A percentile compares a stretch with the other conserved stretches of the same genome.
phyloP scores from a whole-genome alignment of 2,888 invertebrate species.

The Acanthoscelides obtectus region DNA sequence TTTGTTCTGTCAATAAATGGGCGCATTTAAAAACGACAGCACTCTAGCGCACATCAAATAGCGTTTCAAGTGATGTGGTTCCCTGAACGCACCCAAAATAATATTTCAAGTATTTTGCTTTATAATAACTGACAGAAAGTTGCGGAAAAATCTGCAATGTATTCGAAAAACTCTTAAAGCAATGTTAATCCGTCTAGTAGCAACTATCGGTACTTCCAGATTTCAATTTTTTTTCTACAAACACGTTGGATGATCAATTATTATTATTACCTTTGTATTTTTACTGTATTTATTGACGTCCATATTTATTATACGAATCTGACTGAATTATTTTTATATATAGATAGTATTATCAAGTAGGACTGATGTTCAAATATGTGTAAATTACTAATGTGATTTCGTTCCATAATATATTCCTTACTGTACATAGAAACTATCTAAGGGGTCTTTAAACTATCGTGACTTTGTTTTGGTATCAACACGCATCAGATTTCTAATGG shows the following conservation, averaged over 20 bases:
- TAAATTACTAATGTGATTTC: slow-evolving; percentile 19
- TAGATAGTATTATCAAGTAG: slow-evolving; percentile 13
- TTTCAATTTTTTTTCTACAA: background rate
- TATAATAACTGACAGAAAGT: background rate
- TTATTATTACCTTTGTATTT: slow-evolving; percentile 9
- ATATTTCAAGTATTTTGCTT: too few relatives aligned
- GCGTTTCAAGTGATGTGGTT: too few relatives aligned
- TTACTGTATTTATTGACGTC: slow-evolving; percentile 34
- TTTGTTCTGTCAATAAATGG: too few relatives aligned
- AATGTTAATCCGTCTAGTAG: background rate
- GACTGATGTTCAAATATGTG: slow-evolving; percentile 12
- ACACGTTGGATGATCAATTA: slow-evolving; percentile 20
- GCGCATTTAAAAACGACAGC: too few relatives aligned
- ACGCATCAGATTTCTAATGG: background rate
- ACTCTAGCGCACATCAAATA: too few relatives aligned
- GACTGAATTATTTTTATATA: slow-evolving; percentile 40
- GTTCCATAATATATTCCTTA: slow-evolving; percentile 3
- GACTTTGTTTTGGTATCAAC: background rate
- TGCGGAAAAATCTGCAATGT: background rate
- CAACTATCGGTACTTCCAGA: background rate
- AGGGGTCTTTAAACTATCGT: background rate
- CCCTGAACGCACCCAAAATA: too few relatives aligned
- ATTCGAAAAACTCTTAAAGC: background rate
- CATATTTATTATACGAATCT: slow-evolving; percentile 32
- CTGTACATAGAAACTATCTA: background rate